A percentile compares a stretch with the other conserved stretches of the same genome.
Evolutionary conservation across 1,140 invertebrate species (phyloP).

Genomic region (Hormaphis cornu): DNA sequence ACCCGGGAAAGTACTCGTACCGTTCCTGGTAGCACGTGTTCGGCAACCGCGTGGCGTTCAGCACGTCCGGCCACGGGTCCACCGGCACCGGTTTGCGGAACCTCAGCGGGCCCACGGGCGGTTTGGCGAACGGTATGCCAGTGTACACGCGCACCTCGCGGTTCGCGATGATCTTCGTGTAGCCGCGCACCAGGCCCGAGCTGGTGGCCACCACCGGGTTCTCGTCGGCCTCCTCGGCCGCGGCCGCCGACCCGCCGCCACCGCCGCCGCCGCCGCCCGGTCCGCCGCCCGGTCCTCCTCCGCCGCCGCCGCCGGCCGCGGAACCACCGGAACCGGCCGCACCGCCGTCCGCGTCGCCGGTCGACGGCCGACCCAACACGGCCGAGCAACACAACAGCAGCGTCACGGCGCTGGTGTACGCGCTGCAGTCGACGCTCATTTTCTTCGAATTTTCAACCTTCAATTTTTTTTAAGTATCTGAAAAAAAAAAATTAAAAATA

Average conservation of each 20-base stretch:
- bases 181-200: conserved; percentile 66
- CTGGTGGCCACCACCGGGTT: conserved; percentile 64
- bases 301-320: neutral
- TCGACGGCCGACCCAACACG: neutral
- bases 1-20: conserved; percentile 79
- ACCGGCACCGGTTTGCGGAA: conserved; percentile 77
- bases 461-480: no score
- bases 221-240: neutral
- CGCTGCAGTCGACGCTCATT: conserved; percentile 7
- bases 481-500: no score
- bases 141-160: conserved; percentile 79
- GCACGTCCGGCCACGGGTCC: conserved; percentile 73
- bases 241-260: neutral
- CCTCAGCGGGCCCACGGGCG: conserved; percentile 64
- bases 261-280: neutral
- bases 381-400: conserved; percentile 10
- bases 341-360: neutral
- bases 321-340: neutral
- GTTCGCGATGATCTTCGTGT: conserved; percentile 62
- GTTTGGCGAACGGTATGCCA: conserved; percentile 92
- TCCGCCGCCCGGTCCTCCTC: neutral
- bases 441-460: neutral
- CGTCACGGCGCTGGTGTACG: neutral
- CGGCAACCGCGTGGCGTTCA: conserved; percentile 65
- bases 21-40: conserved; percentile 78